phyloP scores from a whole-genome alignment of 2,113 vertebrate genomes.

The Pholis gunnellus region DNA sequence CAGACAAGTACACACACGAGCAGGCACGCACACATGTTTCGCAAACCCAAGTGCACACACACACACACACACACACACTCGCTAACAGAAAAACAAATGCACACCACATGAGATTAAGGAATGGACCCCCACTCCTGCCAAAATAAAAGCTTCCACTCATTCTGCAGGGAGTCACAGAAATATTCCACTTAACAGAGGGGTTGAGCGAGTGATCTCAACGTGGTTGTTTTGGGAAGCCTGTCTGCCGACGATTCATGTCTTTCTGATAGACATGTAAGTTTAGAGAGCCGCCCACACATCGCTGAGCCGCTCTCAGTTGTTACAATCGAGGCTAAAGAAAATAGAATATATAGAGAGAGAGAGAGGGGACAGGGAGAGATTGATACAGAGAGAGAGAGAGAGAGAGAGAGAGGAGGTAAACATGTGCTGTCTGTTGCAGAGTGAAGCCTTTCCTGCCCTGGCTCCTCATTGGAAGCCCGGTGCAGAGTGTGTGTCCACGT shows the following conservation, averaged over 20 bases:
- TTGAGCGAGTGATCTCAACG: conserved; percentile 63
- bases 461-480: conserved; percentile 57
- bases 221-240: conserved; percentile 66
- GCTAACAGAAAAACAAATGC: conserved; percentile 6
- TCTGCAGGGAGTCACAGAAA: conserved; percentile 35
- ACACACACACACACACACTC: not conserved
- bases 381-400: not conserved
- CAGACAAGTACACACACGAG: conserved; percentile 38
- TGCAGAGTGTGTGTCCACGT: conserved; percentile 50
- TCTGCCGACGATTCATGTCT: conserved; percentile 70
- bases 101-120: not conserved
- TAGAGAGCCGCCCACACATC: conserved; percentile 72
- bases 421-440: conserved; percentile 71
- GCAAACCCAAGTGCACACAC: not conserved
- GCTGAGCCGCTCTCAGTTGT: conserved; percentile 56
- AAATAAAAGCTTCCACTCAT: conserved; percentile 42
- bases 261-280: conserved; percentile 76
- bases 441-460: conserved; percentile 59
- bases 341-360: not conserved
- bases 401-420: conserved; percentile 3
- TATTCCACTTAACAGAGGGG: conserved; percentile 54
- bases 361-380: not conserved
- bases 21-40: conserved; percentile 11
- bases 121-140: not conserved
- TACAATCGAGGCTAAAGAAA: conserved; percentile 41